Percentiles rank a stretch among this genome's conserved stretches.
phyloP scores from a whole-genome alignment of 2,888 invertebrate species.

The Eurois occulta region DNA sequence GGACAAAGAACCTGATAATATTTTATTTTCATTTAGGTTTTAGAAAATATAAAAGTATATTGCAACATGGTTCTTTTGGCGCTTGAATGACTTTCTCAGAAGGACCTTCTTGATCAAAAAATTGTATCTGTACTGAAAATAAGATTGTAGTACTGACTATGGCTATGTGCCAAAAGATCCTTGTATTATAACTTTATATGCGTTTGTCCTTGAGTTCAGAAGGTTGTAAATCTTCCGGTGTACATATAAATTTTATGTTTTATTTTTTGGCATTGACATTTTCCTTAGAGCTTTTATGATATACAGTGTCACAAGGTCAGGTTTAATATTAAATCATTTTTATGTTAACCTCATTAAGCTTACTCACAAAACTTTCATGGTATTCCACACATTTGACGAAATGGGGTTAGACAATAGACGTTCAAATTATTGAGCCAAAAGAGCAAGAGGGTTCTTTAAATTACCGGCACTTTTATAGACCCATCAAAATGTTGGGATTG shows the following conservation, averaged over 20 bases:
- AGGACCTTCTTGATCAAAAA: neutral
- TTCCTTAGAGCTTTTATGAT: constrained; percentile 15
- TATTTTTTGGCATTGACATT: constrained; percentile 9
- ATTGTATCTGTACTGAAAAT: too few species aligned
- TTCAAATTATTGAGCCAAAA: neutral
- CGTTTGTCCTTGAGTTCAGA: neutral
- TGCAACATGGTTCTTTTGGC: neutral
- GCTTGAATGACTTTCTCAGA: neutral
- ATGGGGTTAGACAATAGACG: neutral
- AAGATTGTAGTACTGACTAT: neutral
- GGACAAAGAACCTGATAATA: too few species aligned
- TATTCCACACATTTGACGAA: neutral
- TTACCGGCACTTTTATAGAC: neutral
- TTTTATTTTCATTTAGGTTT: neutral
- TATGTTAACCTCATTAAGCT: neutral
- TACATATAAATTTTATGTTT: constrained; percentile 1
- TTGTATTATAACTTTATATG: neutral
- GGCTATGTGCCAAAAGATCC: neutral
- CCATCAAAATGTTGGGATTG: neutral
- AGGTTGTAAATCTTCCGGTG: neutral
- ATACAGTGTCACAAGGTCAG: neutral
- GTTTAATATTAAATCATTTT: neutral
- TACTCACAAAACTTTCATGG: too few species aligned
- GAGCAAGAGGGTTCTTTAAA: neutral
- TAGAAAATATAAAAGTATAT: neutral